Evolutionary conservation across 1,140 invertebrate species (phyloP).

Genomic region (Sarcophaga peregrina): DNA sequence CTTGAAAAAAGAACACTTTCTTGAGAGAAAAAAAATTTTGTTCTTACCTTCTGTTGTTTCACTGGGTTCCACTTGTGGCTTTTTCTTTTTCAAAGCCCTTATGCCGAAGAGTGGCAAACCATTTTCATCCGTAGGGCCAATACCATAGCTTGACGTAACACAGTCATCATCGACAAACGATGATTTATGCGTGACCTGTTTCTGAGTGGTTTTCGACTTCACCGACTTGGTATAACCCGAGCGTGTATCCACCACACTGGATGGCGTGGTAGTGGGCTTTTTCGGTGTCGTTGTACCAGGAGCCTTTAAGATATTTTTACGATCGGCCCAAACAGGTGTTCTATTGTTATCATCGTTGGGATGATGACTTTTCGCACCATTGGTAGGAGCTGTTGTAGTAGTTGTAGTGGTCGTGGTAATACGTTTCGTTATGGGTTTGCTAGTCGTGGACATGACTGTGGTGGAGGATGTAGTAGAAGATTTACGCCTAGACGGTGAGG

Average conservation of each 20-base stretch:
- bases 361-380: background rate
- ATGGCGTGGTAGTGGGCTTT: slow-evolving; percentile 45
- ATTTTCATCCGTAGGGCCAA: slow-evolving; percentile 82
- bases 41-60: slow-evolving; percentile 68
- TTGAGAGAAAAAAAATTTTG: too few relatives aligned
- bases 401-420: slow-evolving; percentile 46
- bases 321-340: slow-evolving; percentile 70
- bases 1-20: too few relatives aligned
- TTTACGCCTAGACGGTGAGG: background rate
- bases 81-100: slow-evolving; percentile 75
- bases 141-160: slow-evolving; percentile 83
- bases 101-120: slow-evolving; percentile 81
- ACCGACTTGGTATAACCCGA: slow-evolving; percentile 66
- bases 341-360: slow-evolving; percentile 53
- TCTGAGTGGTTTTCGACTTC: slow-evolving; percentile 54
- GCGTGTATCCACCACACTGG: slow-evolving; percentile 49
- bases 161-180: slow-evolving; percentile 64
- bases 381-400: slow-evolving; percentile 42
- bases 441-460: slow-evolving; percentile 15
- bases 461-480: background rate
- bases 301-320: slow-evolving; percentile 67
- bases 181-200: slow-evolving; percentile 47
- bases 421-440: slow-evolving; percentile 39
- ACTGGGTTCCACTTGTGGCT: slow-evolving; percentile 67
- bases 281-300: slow-evolving; percentile 47